phyloP scores from a whole-genome alignment of 2,888 invertebrate species.

The Acronicta alni region DNA sequence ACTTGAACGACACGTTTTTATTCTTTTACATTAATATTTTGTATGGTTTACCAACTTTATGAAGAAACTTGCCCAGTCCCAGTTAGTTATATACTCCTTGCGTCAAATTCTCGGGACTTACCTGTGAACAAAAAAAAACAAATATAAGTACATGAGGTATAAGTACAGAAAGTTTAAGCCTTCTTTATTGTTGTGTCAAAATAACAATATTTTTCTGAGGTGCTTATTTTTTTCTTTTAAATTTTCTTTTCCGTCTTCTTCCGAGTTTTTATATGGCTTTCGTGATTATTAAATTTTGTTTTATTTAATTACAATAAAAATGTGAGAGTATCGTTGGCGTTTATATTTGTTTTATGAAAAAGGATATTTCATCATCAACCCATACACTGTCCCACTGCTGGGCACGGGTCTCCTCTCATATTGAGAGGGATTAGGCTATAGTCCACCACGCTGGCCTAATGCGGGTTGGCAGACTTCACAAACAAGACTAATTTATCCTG shows the following conservation, averaged over 20 bases:
- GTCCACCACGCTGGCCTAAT: no score
- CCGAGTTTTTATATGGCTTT: no score
- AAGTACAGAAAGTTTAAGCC: constrained; percentile 14
- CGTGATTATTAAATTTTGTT: constrained; percentile 18
- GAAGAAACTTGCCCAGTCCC: constrained; percentile 4
- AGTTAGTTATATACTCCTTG: constrained; percentile 14
- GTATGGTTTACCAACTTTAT: constrained; percentile 8
- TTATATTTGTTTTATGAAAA: not conserved
- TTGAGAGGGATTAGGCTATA: no score
- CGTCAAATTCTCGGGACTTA: constrained; percentile 38
- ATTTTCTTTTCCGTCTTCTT: constrained; percentile 2
- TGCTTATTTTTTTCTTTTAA: constrained; percentile 15
- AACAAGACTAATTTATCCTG: no score
- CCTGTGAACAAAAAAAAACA: constrained; percentile 42
- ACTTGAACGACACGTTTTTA: constrained; percentile 11
- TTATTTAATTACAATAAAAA: constrained; percentile 38
- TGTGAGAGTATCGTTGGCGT: not conserved
- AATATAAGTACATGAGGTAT: constrained; percentile 10
- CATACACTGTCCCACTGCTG: no score
- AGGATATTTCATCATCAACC: no score
- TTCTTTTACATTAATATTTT: constrained; percentile 13
- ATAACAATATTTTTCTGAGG: constrained; percentile 20
- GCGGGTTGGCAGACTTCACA: no score
- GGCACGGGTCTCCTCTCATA: no score
- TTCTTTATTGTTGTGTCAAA: constrained; percentile 28